A percentile compares a stretch with the other conserved stretches of the same genome.
phyloP scores from a whole-genome alignment of 2,113 vertebrate genomes.

The Corythaeola cristata region DNA sequence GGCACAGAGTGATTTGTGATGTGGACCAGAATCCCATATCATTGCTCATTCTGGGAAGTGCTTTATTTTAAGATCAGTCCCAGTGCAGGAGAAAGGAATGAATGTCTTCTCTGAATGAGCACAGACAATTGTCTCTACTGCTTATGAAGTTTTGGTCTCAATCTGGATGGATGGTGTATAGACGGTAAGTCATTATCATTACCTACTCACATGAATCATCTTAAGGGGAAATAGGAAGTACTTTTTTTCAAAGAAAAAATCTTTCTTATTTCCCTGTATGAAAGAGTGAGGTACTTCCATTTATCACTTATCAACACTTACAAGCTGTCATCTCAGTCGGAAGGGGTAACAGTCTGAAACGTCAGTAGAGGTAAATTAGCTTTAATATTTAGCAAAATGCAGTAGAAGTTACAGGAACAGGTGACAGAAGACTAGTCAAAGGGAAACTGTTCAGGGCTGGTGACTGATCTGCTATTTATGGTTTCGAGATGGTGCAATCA shows the following conservation, averaged over 20 bases:
- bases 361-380: constrained; percentile 17
- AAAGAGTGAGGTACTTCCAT: constrained; percentile 40
- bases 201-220: constrained; percentile 58
- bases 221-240: constrained; percentile 34
- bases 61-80: constrained; percentile 19
- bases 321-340: constrained; percentile 48
- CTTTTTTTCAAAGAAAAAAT: constrained; percentile 46
- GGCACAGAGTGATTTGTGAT: neutral
- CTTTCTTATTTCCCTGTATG: constrained; percentile 26
- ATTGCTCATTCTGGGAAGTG: neutral
- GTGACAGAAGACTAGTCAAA: neutral
- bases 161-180: constrained; percentile 37
- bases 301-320: constrained; percentile 40
- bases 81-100: neutral
- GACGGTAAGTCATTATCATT: constrained; percentile 56
- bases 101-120: constrained; percentile 28
- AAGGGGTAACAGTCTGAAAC: constrained; percentile 8
- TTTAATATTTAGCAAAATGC: constrained; percentile 25
- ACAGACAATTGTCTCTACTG: neutral
- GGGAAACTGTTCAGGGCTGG: neutral
- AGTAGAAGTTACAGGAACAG: neutral
- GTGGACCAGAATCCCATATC: neutral
- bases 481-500: neutral
- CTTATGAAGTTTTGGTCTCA: constrained; percentile 17
- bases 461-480: neutral